A percentile compares a stretch with the other conserved stretches of the same genome.
Evolutionary conservation across 2,888 invertebrate species (phyloP).

Genomic region (Protophormia terraenovae): DNA sequence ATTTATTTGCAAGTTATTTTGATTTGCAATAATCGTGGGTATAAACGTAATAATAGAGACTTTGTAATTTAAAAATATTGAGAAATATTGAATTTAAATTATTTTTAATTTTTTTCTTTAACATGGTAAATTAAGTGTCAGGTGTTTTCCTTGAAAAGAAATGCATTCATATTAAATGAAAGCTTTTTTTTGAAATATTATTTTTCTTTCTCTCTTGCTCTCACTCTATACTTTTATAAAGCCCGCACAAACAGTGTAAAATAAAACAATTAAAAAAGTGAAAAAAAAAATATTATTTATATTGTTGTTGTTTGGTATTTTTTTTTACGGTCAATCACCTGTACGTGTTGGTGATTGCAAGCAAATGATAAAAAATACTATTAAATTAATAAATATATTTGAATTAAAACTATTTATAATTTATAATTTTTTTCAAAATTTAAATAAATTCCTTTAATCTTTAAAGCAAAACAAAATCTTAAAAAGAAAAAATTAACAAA

Average conservation of each 20-base stretch:
- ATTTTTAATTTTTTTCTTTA: too few relatives aligned
- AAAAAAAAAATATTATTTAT: slow-evolving; percentile 34
- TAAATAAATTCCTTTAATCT: not conserved
- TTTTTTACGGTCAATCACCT: slow-evolving; percentile 67
- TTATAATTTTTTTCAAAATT: not conserved
- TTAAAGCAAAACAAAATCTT: not conserved
- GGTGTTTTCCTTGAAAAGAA: slow-evolving; percentile 36
- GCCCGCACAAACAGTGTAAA: slow-evolving; percentile 45
- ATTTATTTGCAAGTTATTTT: too few relatives aligned
- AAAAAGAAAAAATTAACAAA: not conserved
- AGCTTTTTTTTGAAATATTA: slow-evolving; percentile 33
- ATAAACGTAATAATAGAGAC: too few relatives aligned
- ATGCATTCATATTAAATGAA: slow-evolving; percentile 45
- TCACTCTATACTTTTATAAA: slow-evolving; percentile 6
- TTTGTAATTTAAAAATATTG: too few relatives aligned
- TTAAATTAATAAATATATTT: slow-evolving; percentile 22
- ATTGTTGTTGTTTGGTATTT: slow-evolving; percentile 1
- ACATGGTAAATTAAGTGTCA: not conserved
- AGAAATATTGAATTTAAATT: too few relatives aligned
- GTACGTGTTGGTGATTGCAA: slow-evolving; percentile 64
- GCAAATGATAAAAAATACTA: slow-evolving; percentile 45
- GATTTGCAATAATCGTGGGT: too few relatives aligned
- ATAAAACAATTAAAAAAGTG: not conserved
- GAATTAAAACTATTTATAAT: not conserved
- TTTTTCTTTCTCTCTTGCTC: slow-evolving; percentile 13